Evolutionary conservation across 2,797 vertebrate species (phyloP), one percentile per base, ranked within the genome.

Genomic region (Falco columbarius): DNA sequence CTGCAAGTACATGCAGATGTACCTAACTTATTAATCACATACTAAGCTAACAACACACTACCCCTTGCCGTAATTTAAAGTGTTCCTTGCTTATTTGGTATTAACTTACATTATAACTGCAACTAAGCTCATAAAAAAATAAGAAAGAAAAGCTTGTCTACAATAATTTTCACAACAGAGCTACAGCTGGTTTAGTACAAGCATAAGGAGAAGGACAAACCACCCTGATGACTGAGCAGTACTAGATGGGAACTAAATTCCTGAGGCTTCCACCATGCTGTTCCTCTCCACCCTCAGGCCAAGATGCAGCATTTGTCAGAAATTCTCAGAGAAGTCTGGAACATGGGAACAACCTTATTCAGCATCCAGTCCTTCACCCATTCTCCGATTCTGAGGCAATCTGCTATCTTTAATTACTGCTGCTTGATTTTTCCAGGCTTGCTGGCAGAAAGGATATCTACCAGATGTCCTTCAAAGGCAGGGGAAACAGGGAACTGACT

Each of bases 401-500:
- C 6, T 32, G 17, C 1, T 63, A 32, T 22, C 36, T 70, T 30
- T 9, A 42, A 62, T 34, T 23, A 4, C 52, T 74, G 71, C 58
- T 67, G 47, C 8, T 75, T 36, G 30, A 32, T 63, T 73, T 44
- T n/a, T 29, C 27, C 38, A 59, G 22, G 5, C 65, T 14, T 59
- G 51, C 34, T 56, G 23, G 47, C 66, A 77, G 40, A 22, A 42
- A 6, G 38, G 17, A 62, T 66, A 16, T 24, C 16, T 18, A 0
- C 16, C n/a, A 58, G 8, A 9, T 18, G 44, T 24, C 29, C 56
- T 80, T 30, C 46, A 22, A 52, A 44, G 8, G 14, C 2, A 7
- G 40, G 10, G 4, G 20, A 73, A 63, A 7, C 3, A 36, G 7
- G 8, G 5, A 1, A 6, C 1, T 10, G 9, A 5, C 30, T 49